Percentiles rank a stretch among this genome's conserved stretches.
These are phyloP conservation scores for Mamestra configurata DNA, from an alignment of 1,140 invertebrate genomes.

Conservation along the genomic window DNA sequence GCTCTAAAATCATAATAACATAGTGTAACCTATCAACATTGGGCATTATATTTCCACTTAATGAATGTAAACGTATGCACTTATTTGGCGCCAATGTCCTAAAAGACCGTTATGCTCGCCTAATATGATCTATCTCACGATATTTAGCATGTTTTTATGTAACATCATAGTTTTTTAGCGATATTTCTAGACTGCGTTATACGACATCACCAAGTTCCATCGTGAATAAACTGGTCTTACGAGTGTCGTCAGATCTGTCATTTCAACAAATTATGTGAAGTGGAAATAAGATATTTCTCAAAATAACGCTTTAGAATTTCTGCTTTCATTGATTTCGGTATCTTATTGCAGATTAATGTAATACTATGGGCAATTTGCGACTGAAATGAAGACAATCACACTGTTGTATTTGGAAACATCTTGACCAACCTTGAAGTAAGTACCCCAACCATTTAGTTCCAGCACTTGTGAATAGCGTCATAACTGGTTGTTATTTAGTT, in stretches of 20 bases:
- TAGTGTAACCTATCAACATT: conserved; percentile 51
- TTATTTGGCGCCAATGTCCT: conserved; percentile 86
- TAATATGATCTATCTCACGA: conserved; percentile 59
- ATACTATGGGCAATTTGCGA: conserved; percentile 63
- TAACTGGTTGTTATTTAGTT: conserved; percentile 25
- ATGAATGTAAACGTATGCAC: conserved; percentile 84
- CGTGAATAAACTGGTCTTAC: conserved; percentile 81
- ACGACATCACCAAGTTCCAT: conserved; percentile 63
- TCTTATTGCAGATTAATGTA: conserved; percentile 71
- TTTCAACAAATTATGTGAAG: conserved; percentile 74
- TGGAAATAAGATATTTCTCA: conserved; percentile 64
- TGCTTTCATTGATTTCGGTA: conserved; percentile 31
- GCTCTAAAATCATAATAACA: conserved; percentile 42
- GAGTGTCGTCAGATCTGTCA: conserved; percentile 86
- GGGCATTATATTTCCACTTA: conserved; percentile 46
- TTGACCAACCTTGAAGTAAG: conserved; percentile 87
- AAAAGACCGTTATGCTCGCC: conserved; percentile 81
- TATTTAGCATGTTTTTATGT: conserved; percentile 54
- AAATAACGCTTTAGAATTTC: conserved; percentile 37
- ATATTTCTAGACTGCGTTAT: conserved; percentile 46
- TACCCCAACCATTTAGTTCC: conserved; percentile 58
- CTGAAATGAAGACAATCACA: conserved; percentile 80
- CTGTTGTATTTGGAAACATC: conserved; percentile 80
- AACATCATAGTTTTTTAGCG: conserved; percentile 52
- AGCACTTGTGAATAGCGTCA: conserved; percentile 58